Percentiles rank a stretch among this genome's conserved stretches.
These are phyloP conservation scores for Lottia gigantea DNA, from an alignment of 2,888 invertebrate genomes.

Conservation along the genomic window DNA sequence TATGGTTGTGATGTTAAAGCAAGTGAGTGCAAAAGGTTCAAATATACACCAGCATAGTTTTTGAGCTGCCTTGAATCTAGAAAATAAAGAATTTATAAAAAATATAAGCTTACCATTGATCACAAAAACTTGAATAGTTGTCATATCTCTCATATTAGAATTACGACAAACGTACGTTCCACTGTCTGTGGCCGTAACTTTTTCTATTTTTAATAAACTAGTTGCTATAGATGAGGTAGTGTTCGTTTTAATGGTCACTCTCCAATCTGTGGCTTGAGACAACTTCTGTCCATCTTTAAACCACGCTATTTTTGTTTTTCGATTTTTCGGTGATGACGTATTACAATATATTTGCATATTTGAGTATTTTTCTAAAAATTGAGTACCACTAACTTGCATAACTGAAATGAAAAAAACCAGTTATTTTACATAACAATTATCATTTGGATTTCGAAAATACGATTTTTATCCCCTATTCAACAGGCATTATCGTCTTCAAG, in stretches of 20 bases:
- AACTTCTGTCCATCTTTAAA: constrained; percentile 31
- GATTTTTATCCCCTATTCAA: no score
- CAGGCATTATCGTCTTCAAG: no score
- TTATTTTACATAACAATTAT: not conserved
- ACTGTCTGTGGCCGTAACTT: constrained; percentile 13
- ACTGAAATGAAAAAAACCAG: constrained; percentile 25
- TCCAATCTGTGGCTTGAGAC: not conserved
- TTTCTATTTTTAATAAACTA: constrained; percentile 21
- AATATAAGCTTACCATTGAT: constrained; percentile 20
- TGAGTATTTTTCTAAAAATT: constrained; percentile 29
- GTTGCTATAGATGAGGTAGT: constrained; percentile 5
- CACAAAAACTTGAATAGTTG: constrained; percentile 22
- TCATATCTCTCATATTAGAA: constrained; percentile 15
- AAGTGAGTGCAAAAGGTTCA: no score
- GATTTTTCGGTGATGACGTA: constrained; percentile 25
- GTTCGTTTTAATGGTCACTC: not conserved
- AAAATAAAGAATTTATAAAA: not conserved
- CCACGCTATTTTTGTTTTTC: constrained; percentile 28
- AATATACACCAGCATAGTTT: no score
- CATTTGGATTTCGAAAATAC: no score
- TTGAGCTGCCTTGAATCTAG: no score
- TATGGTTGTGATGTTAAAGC: no score
- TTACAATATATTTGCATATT: constrained; percentile 33
- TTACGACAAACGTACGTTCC: constrained; percentile 21
- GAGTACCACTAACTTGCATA: constrained; percentile 32